Conservation (phyloP, 2,888 invertebrate genomes). For the Rhagonycha fulva region DNA sequence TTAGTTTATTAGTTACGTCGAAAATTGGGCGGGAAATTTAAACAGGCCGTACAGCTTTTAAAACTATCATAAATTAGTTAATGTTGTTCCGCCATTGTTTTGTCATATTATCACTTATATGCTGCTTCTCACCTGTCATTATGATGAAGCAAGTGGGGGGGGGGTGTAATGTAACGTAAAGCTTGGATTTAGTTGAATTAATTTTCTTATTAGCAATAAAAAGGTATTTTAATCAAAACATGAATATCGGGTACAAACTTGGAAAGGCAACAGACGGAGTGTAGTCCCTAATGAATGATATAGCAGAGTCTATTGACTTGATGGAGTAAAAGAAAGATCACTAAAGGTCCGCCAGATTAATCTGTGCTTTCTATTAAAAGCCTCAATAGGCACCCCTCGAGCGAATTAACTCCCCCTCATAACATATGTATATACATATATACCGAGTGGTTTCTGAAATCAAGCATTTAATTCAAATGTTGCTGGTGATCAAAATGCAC, state of each 20-base stretch:
- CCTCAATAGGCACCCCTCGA: constrained; percentile 51
- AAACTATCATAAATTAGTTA: too few relatives aligned
- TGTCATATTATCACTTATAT: too few relatives aligned
- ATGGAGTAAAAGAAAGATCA: constrained; percentile 52
- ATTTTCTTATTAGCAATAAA: not conserved
- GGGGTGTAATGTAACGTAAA: too few relatives aligned
- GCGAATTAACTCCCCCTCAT: constrained; percentile 39
- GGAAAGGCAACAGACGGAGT: constrained; percentile 13
- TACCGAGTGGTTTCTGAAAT: constrained; percentile 18
- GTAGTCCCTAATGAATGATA: constrained; percentile 21
- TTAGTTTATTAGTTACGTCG: too few relatives aligned
- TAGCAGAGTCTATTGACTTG: constrained; percentile 23
- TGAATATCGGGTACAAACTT: not conserved
- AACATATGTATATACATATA: constrained; percentile 9
- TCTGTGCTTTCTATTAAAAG: constrained; percentile 54
- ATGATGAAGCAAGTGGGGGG: too few relatives aligned
- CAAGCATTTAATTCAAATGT: not conserved
- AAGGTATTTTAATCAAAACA: not conserved
- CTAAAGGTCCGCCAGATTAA: constrained; percentile 52
- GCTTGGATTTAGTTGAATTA: too few relatives aligned
- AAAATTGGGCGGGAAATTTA: too few relatives aligned
- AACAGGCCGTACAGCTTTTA: too few relatives aligned
- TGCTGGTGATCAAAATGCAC: not conserved
- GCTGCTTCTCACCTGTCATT: too few relatives aligned
- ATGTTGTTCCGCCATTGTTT: too few relatives aligned